A percentile compares a stretch with the other conserved stretches of the same genome.
Conservation (phyloP, 2,797 vertebrate species). For the Eutrigla gurnardus region DNA sequence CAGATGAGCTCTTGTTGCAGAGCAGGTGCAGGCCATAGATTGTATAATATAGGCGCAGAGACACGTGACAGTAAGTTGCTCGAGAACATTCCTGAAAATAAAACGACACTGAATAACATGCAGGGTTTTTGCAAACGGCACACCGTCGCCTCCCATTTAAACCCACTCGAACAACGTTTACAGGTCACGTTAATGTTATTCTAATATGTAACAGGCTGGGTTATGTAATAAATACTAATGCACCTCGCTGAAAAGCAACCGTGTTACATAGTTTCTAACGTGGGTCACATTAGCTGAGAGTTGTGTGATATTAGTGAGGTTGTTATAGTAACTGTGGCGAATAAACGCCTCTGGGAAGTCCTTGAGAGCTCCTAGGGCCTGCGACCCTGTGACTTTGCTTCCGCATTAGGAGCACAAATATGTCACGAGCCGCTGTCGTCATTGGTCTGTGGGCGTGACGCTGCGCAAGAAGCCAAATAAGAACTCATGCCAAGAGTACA, state of each 20-base stretch:
- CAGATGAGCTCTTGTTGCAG: not conserved
- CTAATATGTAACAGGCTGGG: not conserved
- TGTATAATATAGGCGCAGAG: not conserved
- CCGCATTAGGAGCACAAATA: not conserved
- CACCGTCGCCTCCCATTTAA: not conserved
- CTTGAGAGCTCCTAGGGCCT: slow-evolving; percentile 25
- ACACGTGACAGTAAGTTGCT: slow-evolving; percentile 14
- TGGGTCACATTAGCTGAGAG: not conserved
- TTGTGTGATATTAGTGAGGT: too few species aligned
- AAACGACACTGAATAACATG: not conserved
- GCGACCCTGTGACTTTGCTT: slow-evolving; percentile 43
- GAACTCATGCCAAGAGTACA: not conserved
- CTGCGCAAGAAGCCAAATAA: slow-evolving; percentile 4
- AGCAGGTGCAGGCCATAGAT: not conserved
- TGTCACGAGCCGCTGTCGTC: not conserved
- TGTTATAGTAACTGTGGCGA: not conserved
- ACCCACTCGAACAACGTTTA: not conserved
- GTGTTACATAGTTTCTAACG: not conserved
- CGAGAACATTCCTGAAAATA: slow-evolving; percentile 12
- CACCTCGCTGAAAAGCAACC: not conserved
- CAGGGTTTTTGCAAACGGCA: not conserved
- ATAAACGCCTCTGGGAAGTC: slow-evolving; percentile 6
- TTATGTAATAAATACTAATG: slow-evolving; percentile 3
- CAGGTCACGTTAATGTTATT: not conserved
- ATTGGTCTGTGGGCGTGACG: slow-evolving; percentile 2